Evolutionary conservation across 37 sponge, comb jelly and placozoan genomes (phyloP).

Genomic region (Corticium candelabrum): DNA sequence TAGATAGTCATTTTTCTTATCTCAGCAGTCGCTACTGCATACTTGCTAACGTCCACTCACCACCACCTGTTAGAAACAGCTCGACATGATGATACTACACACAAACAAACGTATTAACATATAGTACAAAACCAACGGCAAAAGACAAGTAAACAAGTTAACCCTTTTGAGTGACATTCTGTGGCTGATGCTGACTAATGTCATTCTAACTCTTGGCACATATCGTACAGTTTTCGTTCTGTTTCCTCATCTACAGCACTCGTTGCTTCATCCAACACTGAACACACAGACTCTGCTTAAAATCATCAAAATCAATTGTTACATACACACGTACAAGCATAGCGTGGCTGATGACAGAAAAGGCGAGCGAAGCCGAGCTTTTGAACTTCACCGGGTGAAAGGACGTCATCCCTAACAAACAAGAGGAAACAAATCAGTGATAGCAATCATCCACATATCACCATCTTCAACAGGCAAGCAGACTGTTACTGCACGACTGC

Average conservation of each 20-base stretch:
- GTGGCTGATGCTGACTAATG: background rate
- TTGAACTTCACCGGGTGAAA: background rate
- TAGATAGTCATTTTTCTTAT: no score
- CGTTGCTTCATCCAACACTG: background rate
- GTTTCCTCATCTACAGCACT: background rate
- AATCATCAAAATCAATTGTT: background rate
- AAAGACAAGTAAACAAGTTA: no score
- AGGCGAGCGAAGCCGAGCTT: background rate
- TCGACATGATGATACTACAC: background rate
- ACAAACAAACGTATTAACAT: no score
- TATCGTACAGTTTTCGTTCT: background rate
- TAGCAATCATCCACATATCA: no score
- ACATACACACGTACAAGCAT: background rate
- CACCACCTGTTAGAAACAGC: background rate
- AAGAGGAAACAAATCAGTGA: no score
- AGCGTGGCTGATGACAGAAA: background rate
- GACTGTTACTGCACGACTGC: no score
- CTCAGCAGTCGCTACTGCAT: background rate
- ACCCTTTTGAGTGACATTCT: background rate
- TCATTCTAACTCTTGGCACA: background rate
- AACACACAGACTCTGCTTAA: background rate
- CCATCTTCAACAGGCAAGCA: no score
- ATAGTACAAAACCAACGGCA: no score
- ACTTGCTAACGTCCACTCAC: background rate
- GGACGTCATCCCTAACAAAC: background rate